Percentiles rank a stretch among this genome's conserved stretches.
Evolutionary conservation across 2,797 vertebrate species (phyloP).

Genomic region (Saxicola maurus): DNA sequence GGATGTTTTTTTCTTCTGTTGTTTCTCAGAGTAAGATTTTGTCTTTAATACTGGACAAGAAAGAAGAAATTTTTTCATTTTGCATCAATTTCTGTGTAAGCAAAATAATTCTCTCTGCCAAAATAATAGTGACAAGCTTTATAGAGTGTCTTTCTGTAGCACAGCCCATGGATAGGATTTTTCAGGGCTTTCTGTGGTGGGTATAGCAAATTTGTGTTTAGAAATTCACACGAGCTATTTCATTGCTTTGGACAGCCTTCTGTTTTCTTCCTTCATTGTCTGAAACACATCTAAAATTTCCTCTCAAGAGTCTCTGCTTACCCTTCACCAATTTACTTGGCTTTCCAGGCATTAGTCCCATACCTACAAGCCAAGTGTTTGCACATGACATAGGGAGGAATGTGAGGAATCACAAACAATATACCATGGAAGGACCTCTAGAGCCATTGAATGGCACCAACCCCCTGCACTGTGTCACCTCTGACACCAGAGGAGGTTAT

Average conservation of each 20-base stretch:
- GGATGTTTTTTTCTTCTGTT: background rate
- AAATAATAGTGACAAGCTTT: background rate
- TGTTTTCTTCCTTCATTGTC: background rate
- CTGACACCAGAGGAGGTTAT: background rate
- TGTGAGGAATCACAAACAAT: background rate
- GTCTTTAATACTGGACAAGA: background rate
- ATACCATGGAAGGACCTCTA: background rate
- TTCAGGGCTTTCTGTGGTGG: background rate
- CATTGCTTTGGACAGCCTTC: background rate
- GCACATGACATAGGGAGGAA: background rate
- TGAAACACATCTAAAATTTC: background rate
- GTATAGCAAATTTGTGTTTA: background rate
- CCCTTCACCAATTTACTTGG: background rate
- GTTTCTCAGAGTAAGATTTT: background rate
- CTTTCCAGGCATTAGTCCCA: background rate
- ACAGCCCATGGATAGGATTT: background rate
- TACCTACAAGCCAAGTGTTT: background rate
- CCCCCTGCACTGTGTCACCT: background rate
- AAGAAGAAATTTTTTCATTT: background rate
- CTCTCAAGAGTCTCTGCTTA: background rate
- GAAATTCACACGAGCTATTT: background rate
- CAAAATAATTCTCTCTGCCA: background rate
- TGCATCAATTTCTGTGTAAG: background rate
- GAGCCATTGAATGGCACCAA: background rate
- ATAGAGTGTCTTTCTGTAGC: background rate